Conservation (phyloP, 2,888 invertebrate genomes). For the Stenichneumon culpator region DNA sequence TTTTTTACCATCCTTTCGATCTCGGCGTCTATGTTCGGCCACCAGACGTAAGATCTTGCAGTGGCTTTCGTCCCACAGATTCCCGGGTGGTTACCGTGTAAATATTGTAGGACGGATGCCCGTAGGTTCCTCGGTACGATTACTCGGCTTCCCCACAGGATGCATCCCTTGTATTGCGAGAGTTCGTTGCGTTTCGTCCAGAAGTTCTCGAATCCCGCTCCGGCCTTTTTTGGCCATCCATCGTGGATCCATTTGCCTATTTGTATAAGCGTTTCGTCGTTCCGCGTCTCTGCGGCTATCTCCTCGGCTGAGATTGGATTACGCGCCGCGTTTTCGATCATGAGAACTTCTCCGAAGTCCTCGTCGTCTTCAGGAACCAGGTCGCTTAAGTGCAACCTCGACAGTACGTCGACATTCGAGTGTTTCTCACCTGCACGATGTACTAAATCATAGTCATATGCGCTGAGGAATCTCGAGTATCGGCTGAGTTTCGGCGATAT, state of each 20-base stretch:
- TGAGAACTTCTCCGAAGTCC: conserved; percentile 32
- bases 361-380: conserved; percentile 27
- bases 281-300: neutral
- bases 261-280: conserved; percentile 1
- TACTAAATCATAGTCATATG: conserved; percentile 44
- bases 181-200: too few species aligned
- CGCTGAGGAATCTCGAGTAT: conserved; percentile 50
- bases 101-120: too few species aligned
- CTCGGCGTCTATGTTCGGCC: conserved; percentile 35
- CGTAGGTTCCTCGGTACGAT: too few species aligned
- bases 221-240: conserved; percentile 49
- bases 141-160: too few species aligned
- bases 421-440: conserved; percentile 47
- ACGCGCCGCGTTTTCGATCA: conserved; percentile 36
- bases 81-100: too few species aligned
- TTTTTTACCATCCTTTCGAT: conserved; percentile 45
- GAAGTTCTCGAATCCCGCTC: neutral
- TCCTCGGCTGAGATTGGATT: conserved; percentile 17
- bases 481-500: conserved; percentile 50
- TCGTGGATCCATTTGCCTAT: conserved; percentile 27
- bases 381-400: conserved; percentile 27
- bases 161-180: too few species aligned
- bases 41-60: neutral
- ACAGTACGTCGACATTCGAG: conserved; percentile 44
- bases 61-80: too few species aligned